These are phyloP conservation scores for Tragelaphus scriptus DNA, from an alignment of 2,113 vertebrate genomes.

Conservation along the genomic window DNA sequence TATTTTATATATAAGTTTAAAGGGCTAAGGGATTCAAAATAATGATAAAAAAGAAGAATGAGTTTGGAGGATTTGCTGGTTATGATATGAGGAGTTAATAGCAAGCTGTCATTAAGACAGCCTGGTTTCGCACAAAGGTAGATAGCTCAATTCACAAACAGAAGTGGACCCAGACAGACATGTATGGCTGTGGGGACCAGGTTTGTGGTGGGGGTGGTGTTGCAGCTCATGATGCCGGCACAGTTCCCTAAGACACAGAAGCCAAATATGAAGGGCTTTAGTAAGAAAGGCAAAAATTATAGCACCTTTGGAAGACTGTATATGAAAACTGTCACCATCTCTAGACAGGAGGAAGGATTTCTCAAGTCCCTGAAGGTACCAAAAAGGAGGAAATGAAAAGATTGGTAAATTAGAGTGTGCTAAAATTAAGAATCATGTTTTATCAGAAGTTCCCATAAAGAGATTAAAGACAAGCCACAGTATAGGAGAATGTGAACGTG, in stretches of 20 bases:
- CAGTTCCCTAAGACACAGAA: neutral
- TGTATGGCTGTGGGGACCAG: accelerated
- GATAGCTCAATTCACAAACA: neutral
- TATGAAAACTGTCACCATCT: neutral
- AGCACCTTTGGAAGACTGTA: neutral
- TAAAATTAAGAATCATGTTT: neutral
- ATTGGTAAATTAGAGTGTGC: too few species aligned
- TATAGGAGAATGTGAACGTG: too few species aligned
- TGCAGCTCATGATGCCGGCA: accelerated
- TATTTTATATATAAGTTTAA: neutral
- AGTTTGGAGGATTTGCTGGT: neutral
- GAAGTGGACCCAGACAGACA: neutral
- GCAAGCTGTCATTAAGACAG: neutral
- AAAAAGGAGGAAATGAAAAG: neutral
- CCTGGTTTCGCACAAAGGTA: too few species aligned
- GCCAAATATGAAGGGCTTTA: neutral
- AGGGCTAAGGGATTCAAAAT: neutral
- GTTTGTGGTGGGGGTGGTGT: accelerated
- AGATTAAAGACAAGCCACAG: neutral
- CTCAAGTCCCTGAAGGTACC: neutral
- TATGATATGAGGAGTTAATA: neutral
- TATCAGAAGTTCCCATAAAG: neutral
- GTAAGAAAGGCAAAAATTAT: neutral
- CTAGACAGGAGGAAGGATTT: neutral
- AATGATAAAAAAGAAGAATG: neutral